Evolutionary conservation across 2,888 invertebrate species (phyloP), one percentile per base, ranked within the genome.

Genomic region (Erebia epiphron): DNA sequence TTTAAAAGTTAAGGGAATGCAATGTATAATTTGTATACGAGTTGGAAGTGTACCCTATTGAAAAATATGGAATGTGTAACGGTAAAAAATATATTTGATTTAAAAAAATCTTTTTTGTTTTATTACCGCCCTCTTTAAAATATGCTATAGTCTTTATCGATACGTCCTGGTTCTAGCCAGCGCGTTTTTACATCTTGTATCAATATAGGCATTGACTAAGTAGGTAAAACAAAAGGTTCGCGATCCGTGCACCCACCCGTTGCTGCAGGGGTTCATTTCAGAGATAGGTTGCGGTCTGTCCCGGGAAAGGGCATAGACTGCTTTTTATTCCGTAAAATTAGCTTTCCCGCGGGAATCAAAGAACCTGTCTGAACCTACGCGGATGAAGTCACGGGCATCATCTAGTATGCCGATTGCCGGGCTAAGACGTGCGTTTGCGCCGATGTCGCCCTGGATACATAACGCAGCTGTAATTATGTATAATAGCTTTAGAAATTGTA

Each of bases 11-110:
- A 18, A 46, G 9, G n/a, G 43, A 58, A 18, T 60, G 69, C 50
- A 21, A 13, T 54, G 26, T 13, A 60, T 58, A 54, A 61, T 69
- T 63, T 69, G 72, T 72, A 72, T 67, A 69, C 69, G 72, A 72
- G 43, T 13, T 5, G 18, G 62, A 61, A 61, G 46, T 67, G 49
- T 65, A 71, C 7, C n/a, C 8, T n/a, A 62, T 41, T 50, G 49
- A 43, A 52, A 58, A n/a, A 16, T 35, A 60, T 49, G 60, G 67
- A 54, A 9, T 18, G 9, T 54, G 2, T 54, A 67, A 60, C n/a
- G 56, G 58, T 67, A 60, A 67, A 49, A 35, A 52, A 60, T 60
- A 67, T 60, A 50, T 60, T 41, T 60, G 41, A 41, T 60, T 60
- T 2, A 26, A 9, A 35, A 16, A 35, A 10, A n/a, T 57, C 10